Evolutionary conservation across 1,140 invertebrate genomes (phyloP), one percentile per base, ranked within the genome.

Genomic region (Drosophila pectinifera): DNA sequence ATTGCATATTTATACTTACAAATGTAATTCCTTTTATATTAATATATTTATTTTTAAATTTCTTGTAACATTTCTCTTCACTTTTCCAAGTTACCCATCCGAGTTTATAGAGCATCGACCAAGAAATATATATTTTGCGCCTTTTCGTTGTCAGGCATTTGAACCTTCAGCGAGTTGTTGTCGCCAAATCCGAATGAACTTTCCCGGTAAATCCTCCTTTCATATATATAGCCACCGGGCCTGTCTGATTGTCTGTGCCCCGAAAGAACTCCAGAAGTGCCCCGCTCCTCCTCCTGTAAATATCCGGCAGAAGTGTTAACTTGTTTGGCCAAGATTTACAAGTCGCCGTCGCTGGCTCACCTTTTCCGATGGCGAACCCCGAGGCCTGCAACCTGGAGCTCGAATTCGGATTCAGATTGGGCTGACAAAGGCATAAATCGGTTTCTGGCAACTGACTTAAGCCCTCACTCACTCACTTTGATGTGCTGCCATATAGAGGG

Each of bases 361-460:
- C 72, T 65, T 74, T 73, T 63, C 36, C 26, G 0, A 7, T 2
- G 22, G 39, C 28, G 28, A 26, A 13, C 72, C 69, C 24, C 31
- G 28, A 38, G 72, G 49, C 38, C 34, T 18, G 65, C 24, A 22
- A 69, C 55, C 67, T 39, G n/a, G 6, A 64, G 36, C 34, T 34
- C 1, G 10, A 31, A 65, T 26, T 54, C 14, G 41, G 20, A 58
- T 58, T 67, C 39, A 53, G 59, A 45, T 58, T 55, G 62, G 68
- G 58, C 67, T 81, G 82, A 86, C 82, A 85, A 86, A 82, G 77
- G 83, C 82, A 86, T 88, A 79, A 86, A 86, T 86, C 82, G 82
- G 61, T 73, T 72, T 70, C 59, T 65, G 84, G 67, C 64, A 77
- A 84, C 77, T 84, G 81, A 80, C 76, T 85, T 85, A 78, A 65